These are phyloP conservation scores for Rostratula benghalensis DNA, from an alignment of 2,113 vertebrate genomes.

Conservation along the genomic window DNA sequence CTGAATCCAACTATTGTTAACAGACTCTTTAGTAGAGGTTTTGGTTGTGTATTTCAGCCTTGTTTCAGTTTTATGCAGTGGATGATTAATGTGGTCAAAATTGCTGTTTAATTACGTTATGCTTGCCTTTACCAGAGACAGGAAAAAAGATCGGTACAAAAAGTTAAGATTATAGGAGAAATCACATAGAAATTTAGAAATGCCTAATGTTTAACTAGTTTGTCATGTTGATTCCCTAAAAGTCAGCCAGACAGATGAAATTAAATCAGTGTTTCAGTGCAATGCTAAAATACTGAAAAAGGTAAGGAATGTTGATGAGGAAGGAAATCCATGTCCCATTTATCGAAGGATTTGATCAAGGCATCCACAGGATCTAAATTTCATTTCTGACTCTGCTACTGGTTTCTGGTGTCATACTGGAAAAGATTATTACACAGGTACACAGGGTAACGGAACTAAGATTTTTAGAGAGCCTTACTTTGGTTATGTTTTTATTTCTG, in stretches of 20 bases:
- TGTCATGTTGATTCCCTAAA: not conserved
- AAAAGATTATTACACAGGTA: not conserved
- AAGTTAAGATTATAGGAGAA: not conserved
- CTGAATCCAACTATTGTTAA: not conserved
- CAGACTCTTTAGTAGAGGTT: not conserved
- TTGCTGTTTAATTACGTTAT: not conserved
- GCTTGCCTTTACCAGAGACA: not conserved
- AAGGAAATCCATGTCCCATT: not conserved
- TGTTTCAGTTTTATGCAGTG: not conserved
- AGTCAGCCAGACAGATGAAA: not conserved
- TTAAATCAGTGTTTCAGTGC: not conserved
- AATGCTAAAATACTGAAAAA: not conserved
- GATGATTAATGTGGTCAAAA: not conserved
- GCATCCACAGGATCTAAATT: not conserved
- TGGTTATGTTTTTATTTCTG: not conserved
- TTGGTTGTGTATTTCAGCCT: not conserved
- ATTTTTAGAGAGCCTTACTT: not conserved
- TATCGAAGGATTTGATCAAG: not conserved
- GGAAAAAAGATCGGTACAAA: not conserved
- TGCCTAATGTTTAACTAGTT: not conserved
- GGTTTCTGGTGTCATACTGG: not conserved
- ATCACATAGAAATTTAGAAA: not conserved
- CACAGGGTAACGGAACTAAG: not conserved
- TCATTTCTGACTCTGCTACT: not conserved
- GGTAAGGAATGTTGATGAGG: not conserved